Evolutionary conservation across 2,888 invertebrate genomes (phyloP).

Genomic region (Caradrina kadenii): DNA sequence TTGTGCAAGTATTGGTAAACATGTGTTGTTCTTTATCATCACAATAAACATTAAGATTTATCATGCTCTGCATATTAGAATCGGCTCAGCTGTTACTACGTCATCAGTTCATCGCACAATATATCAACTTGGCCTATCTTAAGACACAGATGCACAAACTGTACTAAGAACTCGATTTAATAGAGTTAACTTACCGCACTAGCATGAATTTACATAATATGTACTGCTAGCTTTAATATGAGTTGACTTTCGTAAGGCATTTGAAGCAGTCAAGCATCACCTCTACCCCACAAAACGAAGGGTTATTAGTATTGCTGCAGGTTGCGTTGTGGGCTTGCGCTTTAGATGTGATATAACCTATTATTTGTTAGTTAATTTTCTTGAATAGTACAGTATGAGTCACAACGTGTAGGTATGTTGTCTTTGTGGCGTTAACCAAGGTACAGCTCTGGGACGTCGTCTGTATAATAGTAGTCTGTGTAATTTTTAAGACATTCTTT

Average conservation of each 20-base stretch:
- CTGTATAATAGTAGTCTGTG: not conserved
- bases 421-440: slow-evolving; percentile 5
- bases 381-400: not conserved
- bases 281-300: not conserved
- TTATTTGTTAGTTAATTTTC: too few species aligned
- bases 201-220: not conserved
- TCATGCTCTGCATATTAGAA: slow-evolving; percentile 20
- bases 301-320: not conserved
- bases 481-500: too few species aligned
- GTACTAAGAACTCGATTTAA: not conserved
- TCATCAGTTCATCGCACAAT: slow-evolving; percentile 28
- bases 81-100: slow-evolving; percentile 41
- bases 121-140: slow-evolving; percentile 3
- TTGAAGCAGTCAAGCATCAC: not conserved
- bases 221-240: too few species aligned
- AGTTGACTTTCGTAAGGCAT: not conserved
- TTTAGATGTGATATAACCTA: not conserved
- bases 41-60: slow-evolving; percentile 47
- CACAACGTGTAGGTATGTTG: not conserved
- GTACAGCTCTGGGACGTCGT: not conserved
- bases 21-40: slow-evolving; percentile 53
- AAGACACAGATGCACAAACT: not conserved
- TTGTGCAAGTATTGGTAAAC: slow-evolving; percentile 54
- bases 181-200: not conserved
- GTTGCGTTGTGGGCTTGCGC: not conserved